phyloP scores from a whole-genome alignment of 2,797 vertebrate genomes.

The Phrynocephalus forsythii region DNA sequence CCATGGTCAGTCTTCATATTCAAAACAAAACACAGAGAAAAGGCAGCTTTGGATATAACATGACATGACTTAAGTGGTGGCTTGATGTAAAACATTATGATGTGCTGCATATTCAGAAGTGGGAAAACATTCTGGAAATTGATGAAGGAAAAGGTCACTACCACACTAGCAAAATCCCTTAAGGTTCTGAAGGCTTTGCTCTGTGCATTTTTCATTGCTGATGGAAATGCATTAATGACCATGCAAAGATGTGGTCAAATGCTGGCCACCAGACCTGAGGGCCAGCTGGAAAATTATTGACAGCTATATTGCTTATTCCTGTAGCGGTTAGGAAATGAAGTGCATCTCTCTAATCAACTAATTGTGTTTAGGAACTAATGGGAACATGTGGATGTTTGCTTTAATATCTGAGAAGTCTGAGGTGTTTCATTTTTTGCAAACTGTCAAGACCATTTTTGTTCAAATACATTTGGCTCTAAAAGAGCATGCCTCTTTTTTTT shows the following conservation, averaged over 20 bases:
- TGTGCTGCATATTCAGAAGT: constrained; percentile 55
- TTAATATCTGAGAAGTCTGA: constrained; percentile 55
- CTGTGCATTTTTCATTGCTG: constrained; percentile 60
- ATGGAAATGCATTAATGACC: constrained; percentile 77
- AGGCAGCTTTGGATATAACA: constrained; percentile 50
- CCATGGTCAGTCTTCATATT: not conserved
- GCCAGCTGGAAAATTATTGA: constrained; percentile 81
- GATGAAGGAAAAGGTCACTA: constrained; percentile 75
- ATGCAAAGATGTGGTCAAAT: constrained; percentile 79
- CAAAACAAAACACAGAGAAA: not conserved
- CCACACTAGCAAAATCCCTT: constrained; percentile 75
- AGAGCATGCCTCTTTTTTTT: not conserved
- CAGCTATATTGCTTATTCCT: constrained; percentile 87
- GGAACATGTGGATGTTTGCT: constrained; percentile 68
- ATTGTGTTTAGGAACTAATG: constrained; percentile 78
- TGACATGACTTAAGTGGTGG: constrained; percentile 65
- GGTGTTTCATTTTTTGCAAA: constrained; percentile 74
- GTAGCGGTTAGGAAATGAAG: constrained; percentile 83
- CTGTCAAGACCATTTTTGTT: constrained; percentile 81
- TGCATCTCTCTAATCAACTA: constrained; percentile 74
- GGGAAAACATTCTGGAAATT: constrained; percentile 59
- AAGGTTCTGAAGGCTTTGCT: constrained; percentile 59
- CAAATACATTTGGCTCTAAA: constrained; percentile 68
- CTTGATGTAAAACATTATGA: constrained; percentile 52
- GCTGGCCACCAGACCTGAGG: constrained; percentile 68